Evolutionary conservation across 2,113 vertebrate genomes (phyloP), one percentile per base, ranked within the genome.

Genomic region (Scomber scombrus): DNA sequence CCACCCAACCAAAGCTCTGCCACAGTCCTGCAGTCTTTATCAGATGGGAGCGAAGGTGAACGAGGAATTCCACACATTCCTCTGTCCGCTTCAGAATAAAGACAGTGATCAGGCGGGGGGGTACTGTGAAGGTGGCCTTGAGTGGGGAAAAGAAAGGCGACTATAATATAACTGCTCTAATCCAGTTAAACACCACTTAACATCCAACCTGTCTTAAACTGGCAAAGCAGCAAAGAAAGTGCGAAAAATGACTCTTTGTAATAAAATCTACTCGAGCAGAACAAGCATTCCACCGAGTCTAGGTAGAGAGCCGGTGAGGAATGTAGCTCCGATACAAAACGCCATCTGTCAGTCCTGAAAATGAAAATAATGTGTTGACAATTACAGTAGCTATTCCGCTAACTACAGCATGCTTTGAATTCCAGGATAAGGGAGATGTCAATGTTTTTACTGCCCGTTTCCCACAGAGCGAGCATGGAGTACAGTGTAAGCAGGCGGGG

Each of bases 51-150:
- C 3, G 68, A 90, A 92, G 90, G 90, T 91, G 69, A 84, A 81
- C 61, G 79, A 63, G 67, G 81, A 92, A 95, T 95, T 94, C 93
- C 92, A 80, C 51, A 86, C 93, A 95, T 95, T 94, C 93, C 89
- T 81, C 45, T 57, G 82, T 91, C 82, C 72, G 47, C 78, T 80
- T 51, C 40, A 43, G 47, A 82, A 78, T 40, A 82, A 78, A 88
- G 65, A 85, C 88, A 79, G 65, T 71, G 60, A 86, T 70, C 66
- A 63, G 68, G 65, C 55, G 23, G 23, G 61, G 70, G 77, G 23
- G 77, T 49, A 43, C 15, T 5, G 18, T 23, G 51, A 61, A 78
- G 70, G 79, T 81, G 54, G 70, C 77, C 71, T n/a, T 15, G 55
- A 8, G 23, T 26, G 23, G 23, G 3, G 23, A 26, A 26, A 26